Conservation (phyloP, 2,113 vertebrate species). For the Anolis carolinensis region DNA sequence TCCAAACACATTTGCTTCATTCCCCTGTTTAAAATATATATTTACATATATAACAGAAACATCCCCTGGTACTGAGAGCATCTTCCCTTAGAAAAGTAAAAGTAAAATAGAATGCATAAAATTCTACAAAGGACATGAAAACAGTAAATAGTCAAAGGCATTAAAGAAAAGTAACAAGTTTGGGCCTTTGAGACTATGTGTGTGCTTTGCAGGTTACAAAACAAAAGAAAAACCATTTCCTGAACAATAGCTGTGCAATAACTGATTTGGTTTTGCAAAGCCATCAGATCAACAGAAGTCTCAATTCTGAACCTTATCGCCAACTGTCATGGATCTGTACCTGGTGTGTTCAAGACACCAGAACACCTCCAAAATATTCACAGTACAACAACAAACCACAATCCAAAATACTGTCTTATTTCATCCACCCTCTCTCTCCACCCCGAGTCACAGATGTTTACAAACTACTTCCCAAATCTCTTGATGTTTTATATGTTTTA, state of each 20-base stretch:
- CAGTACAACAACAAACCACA: too few relatives aligned
- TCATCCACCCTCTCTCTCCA: too few relatives aligned
- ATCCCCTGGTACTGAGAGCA: neutral
- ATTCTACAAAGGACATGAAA: neutral
- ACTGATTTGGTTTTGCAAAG: neutral
- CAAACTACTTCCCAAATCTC: too few relatives aligned
- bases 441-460: too few relatives aligned
- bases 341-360: too few relatives aligned
- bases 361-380: neutral
- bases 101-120: neutral
- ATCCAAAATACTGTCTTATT: too few relatives aligned
- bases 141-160: neutral
- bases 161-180: neutral
- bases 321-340: too few relatives aligned
- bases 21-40: neutral
- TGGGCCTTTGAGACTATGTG: neutral
- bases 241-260: neutral
- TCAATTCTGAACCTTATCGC: neutral
- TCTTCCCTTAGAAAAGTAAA: neutral
- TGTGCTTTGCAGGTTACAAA: neutral
- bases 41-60: neutral
- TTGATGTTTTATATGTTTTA: too few relatives aligned
- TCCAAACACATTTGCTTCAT: neutral
- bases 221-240: neutral
- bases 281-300: neutral